Conservation (phyloP, 2,797 vertebrate genomes). For the Crocodylus rhombifer region DNA sequence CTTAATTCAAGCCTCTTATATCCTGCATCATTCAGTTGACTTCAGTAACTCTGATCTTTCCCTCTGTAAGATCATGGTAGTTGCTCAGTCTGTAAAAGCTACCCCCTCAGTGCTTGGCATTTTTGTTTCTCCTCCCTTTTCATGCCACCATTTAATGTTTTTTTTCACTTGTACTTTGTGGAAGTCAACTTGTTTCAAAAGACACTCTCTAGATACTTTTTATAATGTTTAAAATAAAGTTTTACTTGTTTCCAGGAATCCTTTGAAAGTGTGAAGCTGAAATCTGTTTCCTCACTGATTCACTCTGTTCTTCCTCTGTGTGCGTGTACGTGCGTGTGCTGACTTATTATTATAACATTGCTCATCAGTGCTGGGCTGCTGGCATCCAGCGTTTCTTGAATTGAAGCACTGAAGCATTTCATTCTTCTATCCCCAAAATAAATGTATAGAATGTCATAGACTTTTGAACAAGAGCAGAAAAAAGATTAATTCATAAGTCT, state of each 20-base stretch:
- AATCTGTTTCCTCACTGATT: not conserved
- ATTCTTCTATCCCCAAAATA: not conserved
- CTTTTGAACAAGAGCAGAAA: not conserved
- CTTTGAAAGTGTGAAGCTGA: not conserved
- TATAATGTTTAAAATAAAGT: conserved; percentile 12
- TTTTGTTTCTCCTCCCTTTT: not conserved
- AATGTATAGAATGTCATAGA: too few relatives aligned
- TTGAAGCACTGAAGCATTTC: not conserved
- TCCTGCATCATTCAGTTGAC: too few relatives aligned
- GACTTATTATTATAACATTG: not conserved
- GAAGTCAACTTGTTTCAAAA: not conserved
- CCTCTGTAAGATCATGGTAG: too few relatives aligned
- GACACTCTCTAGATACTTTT: not conserved
- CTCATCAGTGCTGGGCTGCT: not conserved
- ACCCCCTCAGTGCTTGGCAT: not conserved
- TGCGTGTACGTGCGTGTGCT: fast-evolving
- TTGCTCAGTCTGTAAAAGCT: not conserved
- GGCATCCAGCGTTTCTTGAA: not conserved
- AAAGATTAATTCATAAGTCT: not conserved
- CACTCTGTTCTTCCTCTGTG: not conserved
- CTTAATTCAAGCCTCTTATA: too few relatives aligned
- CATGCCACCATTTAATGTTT: not conserved
- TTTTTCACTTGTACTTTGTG: not conserved
- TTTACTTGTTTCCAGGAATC: not conserved
- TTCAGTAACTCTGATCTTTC: too few relatives aligned